Evolutionary conservation across 2,113 vertebrate genomes (phyloP).

Genomic region (human): DNA sequence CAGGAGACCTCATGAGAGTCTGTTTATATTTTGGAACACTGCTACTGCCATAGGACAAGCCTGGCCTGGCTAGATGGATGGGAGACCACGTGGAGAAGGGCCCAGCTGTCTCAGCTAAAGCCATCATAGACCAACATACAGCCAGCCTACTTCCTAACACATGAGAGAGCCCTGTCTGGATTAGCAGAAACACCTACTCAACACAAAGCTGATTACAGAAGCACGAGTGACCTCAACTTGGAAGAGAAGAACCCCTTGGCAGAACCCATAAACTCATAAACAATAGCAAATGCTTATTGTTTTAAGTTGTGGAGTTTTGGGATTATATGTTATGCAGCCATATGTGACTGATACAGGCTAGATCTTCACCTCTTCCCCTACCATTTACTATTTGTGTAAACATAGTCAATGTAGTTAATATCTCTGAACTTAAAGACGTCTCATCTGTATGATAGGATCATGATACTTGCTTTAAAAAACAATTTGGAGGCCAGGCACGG

Average conservation of each 20-base stretch:
- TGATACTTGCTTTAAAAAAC: background rate
- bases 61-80: no score
- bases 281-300: background rate
- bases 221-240: background rate
- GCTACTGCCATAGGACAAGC: accelerated
- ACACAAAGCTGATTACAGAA: background rate
- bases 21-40: accelerated
- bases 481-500: no score
- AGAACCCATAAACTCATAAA: background rate
- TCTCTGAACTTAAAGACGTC: background rate
- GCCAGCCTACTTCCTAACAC: background rate
- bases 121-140: background rate
- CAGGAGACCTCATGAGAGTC: background rate
- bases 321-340: background rate
- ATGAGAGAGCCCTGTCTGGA: background rate
- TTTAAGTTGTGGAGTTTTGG: background rate
- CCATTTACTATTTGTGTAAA: background rate
- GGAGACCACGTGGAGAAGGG: no score
- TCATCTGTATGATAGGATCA: background rate
- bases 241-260: background rate
- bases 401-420: background rate
- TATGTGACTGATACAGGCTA: background rate
- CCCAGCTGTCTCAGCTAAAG: background rate
- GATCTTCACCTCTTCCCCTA: background rate
- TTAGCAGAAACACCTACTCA: background rate